phyloP scores from a whole-genome alignment of 2,113 vertebrate species.

The Stegostoma tigrinum region DNA sequence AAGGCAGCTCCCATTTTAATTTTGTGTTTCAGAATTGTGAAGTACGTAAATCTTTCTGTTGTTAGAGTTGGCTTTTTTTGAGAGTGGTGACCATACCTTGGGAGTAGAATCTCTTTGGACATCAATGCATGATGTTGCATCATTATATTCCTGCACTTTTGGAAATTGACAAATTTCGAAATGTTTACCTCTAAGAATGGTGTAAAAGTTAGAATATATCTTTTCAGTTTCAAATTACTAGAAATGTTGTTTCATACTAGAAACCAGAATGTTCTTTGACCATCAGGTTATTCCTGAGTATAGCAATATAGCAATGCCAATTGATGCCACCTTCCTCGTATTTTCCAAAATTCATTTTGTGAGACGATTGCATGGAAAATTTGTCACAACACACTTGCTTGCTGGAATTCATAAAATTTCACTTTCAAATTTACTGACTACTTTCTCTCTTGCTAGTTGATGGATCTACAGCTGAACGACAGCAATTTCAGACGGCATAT shows the following conservation, averaged over 20 bases:
- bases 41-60: background rate
- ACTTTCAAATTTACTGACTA: background rate
- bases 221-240: background rate
- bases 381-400: background rate
- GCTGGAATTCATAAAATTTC: background rate
- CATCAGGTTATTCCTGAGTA: background rate
- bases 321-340: background rate
- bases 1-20: background rate
- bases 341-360: conserved; percentile 4
- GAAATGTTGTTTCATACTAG: background rate
- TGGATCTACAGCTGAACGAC: conserved; percentile 96
- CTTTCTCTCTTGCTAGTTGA: conserved; percentile 62
- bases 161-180: background rate
- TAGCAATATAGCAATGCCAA: background rate
- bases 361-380: background rate
- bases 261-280: background rate
- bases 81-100: background rate
- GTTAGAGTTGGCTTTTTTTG: background rate
- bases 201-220: background rate
- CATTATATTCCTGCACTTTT: background rate
- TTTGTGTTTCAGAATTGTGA: background rate
- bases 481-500: conserved; percentile 96
- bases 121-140: background rate
- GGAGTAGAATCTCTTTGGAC: background rate
- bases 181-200: background rate